Base-by-base conservation (phyloP, 2,113 vertebrate species). In the Megalops atlanticus region DNA sequence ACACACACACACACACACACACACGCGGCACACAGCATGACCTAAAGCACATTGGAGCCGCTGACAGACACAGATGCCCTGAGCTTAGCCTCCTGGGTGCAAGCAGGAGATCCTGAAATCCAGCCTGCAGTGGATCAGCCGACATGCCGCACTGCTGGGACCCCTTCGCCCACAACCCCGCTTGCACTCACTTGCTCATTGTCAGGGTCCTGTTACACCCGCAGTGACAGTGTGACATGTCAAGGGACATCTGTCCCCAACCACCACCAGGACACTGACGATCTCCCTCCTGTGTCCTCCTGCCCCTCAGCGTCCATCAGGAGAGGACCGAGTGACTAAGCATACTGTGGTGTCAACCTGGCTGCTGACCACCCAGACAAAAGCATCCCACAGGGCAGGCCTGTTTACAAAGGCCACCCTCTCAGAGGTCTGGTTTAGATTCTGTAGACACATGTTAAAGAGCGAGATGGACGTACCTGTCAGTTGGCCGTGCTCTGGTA, bases 391-490 rank as follows among this genome's bases (percentile, higher is more conserved):
- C 4, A 31, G 52, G 52, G 52, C 68, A 35, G 68, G 71, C 80
- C 71, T 64, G n/a, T n/a, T n/a, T n/a, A n/a, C n/a, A n/a, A n/a
- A 10, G 47, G 40, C n/a, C 77, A 33, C 49, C 36, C 38, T 64
- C 58, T 64, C 24, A 11, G 24, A 27, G 58, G 1, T 10, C 58
- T 31, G 58, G 24, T 27, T 31, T 24, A 64, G 58, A 64, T n/a
- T 52, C 4, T 8, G 1, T 8, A 68, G 24, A 36, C 16, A 24
- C 8, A 4, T 15, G 41, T 41, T 71, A 24, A 8, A 0, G 35
- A 15, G 15, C 35, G 58, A 68, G 47, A 31, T 38, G 31, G 74
- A 81, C 86, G 45, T 89, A 89, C 85, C 83, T 81, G 27, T 14
- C 24, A 5, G 75, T 58, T 72, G 78, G 41, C 47, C 69, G 11